Conservation (phyloP, 2,888 invertebrate genomes). For the Bellardia pandia region DNA sequence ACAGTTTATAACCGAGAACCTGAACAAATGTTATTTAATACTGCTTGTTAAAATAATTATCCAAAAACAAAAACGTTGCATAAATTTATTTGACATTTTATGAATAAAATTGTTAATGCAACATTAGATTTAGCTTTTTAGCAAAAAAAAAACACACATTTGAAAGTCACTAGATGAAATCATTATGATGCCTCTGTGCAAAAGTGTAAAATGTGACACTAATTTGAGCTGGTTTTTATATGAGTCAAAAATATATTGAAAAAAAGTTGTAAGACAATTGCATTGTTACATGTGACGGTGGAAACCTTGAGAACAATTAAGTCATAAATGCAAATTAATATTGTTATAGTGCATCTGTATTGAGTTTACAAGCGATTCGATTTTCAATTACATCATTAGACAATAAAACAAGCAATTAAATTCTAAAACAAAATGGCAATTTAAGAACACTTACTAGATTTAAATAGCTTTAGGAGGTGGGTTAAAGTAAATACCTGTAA, state of each 20-base stretch:
- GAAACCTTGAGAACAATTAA: slow-evolving; percentile 60
- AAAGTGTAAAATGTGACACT: slow-evolving; percentile 59
- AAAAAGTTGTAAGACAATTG: neutral
- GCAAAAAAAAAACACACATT: neutral
- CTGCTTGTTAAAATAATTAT: slow-evolving; percentile 30
- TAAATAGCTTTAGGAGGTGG: neutral
- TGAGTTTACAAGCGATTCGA: neutral
- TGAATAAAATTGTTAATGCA: slow-evolving; percentile 42
- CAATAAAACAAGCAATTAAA: neutral
- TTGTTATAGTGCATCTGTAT: neutral
- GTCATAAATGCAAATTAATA: slow-evolving; percentile 46
- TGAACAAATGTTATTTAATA: slow-evolving; percentile 54
- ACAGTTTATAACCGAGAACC: slow-evolving; percentile 35
- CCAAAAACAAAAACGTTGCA: slow-evolving; percentile 14
- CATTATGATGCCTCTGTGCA: slow-evolving; percentile 27
- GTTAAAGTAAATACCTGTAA: slow-evolving; percentile 25
- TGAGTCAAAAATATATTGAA: neutral
- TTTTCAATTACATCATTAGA: slow-evolving; percentile 27
- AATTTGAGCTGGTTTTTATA: slow-evolving; percentile 49
- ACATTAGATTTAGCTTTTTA: slow-evolving; percentile 46
- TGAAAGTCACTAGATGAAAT: slow-evolving; percentile 66
- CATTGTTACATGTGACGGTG: slow-evolving; percentile 21
- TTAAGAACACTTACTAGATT: neutral
- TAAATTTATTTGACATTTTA: slow-evolving; percentile 62
- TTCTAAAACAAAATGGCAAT: neutral